Conservation (phyloP, 2,797 vertebrate genomes). For the Stomatorhinus walkeri region DNA sequence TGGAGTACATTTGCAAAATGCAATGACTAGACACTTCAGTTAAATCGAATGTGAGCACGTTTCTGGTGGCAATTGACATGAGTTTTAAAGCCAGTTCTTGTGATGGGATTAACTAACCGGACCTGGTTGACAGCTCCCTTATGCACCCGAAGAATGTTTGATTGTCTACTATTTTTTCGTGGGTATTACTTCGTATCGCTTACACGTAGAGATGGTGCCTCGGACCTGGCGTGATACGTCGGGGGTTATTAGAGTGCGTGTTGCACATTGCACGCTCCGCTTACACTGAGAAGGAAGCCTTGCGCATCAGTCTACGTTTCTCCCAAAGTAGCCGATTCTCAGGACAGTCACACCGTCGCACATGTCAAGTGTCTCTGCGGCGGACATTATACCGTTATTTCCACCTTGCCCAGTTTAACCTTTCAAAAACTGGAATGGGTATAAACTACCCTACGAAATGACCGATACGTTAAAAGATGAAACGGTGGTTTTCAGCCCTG, state of each 20-base stretch:
- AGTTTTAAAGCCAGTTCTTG: not conserved
- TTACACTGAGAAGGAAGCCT: not conserved
- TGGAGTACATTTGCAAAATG: not conserved
- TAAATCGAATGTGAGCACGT: conserved; percentile 1
- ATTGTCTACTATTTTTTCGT: not conserved
- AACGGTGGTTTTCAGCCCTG: not conserved
- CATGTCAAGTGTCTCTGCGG: not conserved
- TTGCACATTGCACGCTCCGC: conserved; percentile 1
- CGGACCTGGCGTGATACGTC: not conserved
- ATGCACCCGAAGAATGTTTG: not conserved
- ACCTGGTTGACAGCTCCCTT: not conserved
- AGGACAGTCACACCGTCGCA: not conserved
- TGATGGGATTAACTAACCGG: not conserved
- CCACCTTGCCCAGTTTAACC: not conserved
- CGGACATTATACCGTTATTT: not conserved
- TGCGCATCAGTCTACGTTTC: not conserved
- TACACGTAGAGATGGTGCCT: not conserved
- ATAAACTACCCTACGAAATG: not conserved
- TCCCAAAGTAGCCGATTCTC: not conserved
- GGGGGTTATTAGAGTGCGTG: conserved; percentile 41
- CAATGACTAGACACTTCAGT: conserved; percentile 9
- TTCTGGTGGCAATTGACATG: not conserved
- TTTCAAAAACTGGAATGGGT: not conserved
- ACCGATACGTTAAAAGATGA: not conserved
- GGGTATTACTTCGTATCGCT: not conserved